Evolutionary conservation across 1,140 invertebrate species (phyloP), one percentile per base, ranked within the genome.

Genomic region (Drosophila dunni): DNA sequence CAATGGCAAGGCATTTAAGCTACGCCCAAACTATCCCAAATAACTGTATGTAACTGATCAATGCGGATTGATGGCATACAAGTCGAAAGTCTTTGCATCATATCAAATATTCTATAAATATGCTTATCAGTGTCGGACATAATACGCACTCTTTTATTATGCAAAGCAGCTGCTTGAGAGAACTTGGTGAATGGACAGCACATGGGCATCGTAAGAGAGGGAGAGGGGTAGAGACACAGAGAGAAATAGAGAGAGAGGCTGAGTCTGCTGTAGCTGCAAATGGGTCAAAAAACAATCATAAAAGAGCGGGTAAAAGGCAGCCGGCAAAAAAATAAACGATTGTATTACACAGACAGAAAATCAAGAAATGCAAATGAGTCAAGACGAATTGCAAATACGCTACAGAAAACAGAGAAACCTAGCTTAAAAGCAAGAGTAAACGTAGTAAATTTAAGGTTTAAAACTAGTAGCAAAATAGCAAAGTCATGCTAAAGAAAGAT

Each of bases 261-360:
- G 5, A 36, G 48, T 56, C 20, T 40, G 64, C 29, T 36, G 11
- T n/a, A 13, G 29, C 40, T 42, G 51, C 45, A 85, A 85, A 85
- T 85, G 78, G 81, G 81, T 85, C 81, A 85, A 53, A 29, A 56
- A 51, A 75, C 75, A 78, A 75, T 74, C 82, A 75, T 70, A 79
- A 81, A 67, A 61, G 63, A 57, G 51, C 51, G 77, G 58, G 75
- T 77, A 79, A 83, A 73, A 73, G 76, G 72, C 58, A 72, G 78
- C 81, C 81, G 81, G 81, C 81, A 85, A 85, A 85, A 72, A 29
- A 29, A 29, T 29, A 29, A 29, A 75, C 78, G 78, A 67, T 78
- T 50, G 40, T 7, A 24, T 75, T 75, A 80, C 71, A 53, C 7
- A 53, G 50, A 36, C 50, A 36, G 11, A 61, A 36, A 50, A 78